Conservation (phyloP, 2,888 invertebrate species). For the Spisula subtruncata region DNA sequence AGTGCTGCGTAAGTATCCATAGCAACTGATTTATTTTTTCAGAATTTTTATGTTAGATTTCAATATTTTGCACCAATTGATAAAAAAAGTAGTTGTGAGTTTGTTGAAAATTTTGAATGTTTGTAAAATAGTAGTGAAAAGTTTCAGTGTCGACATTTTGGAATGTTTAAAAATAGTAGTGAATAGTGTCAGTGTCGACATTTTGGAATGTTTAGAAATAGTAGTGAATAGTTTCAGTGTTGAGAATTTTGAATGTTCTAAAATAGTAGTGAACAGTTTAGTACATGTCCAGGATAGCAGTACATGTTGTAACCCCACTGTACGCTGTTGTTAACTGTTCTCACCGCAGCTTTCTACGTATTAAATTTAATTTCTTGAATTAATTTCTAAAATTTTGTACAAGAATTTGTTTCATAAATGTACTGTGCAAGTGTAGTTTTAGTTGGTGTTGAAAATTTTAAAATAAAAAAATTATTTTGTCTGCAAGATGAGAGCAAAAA, state of each 20-base stretch:
- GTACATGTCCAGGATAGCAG: background rate
- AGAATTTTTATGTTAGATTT: background rate
- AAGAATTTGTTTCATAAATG: background rate
- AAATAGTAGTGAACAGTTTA: background rate
- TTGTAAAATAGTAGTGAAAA: constrained; percentile 26
- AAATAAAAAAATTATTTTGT: background rate
- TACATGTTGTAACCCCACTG: background rate
- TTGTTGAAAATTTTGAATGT: background rate
- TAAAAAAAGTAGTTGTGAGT: too few species aligned
- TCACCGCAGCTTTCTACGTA: background rate
- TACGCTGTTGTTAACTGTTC: background rate
- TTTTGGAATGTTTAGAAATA: background rate
- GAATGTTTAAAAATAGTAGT: background rate
- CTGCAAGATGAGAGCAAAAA: too few species aligned
- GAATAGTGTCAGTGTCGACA: background rate
- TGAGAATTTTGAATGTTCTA: background rate
- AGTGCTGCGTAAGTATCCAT: constrained; percentile 81
- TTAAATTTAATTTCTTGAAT: background rate
- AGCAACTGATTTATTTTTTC: background rate
- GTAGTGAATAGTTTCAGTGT: constrained; percentile 32
- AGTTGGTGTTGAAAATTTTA: background rate
- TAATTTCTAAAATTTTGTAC: background rate
- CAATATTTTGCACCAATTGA: background rate
- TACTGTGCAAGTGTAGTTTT: background rate
- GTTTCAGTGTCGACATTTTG: constrained; percentile 1